A percentile compares a stretch with the other conserved stretches of the same genome.
These are phyloP conservation scores for Bombus polaris DNA, from an alignment of 1,140 invertebrate species.

Conservation along the genomic window DNA sequence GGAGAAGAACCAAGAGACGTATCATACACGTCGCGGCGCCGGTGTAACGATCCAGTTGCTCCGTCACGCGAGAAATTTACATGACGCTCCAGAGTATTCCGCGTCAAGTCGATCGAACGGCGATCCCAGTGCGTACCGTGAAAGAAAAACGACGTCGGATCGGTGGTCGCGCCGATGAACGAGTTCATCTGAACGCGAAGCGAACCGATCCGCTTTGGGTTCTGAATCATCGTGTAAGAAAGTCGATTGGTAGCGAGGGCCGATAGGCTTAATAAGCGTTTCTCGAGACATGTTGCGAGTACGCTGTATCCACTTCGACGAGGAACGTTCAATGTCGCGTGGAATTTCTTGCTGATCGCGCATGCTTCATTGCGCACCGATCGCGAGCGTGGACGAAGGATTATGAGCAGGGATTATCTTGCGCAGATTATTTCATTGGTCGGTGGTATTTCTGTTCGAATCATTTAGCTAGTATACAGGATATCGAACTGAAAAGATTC, in stretches of 20 bases:
- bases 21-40: not conserved
- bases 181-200: constrained; percentile 15
- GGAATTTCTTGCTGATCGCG: not conserved
- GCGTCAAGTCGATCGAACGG: constrained; percentile 25
- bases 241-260: not conserved
- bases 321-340: not conserved
- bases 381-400: not conserved
- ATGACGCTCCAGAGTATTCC: constrained; percentile 41
- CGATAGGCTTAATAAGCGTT: constrained; percentile 11
- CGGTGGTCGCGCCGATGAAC: not conserved
- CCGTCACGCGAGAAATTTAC: constrained; percentile 54
- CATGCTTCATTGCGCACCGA: not conserved
- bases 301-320: not conserved
- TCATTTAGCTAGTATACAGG: no score
- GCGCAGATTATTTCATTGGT: not conserved
- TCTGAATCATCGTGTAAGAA: not conserved
- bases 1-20: constrained; percentile 15
- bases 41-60: constrained; percentile 35
- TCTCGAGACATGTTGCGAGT: not conserved
- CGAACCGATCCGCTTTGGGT: not conserved
- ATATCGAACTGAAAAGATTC: no score
- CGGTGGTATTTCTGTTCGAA: not conserved
- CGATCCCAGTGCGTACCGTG: not conserved
- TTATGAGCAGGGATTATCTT: not conserved
- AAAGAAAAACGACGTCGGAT: constrained; percentile 1